Conservation (phyloP, 2,113 vertebrate species). For the Corvus cornix region DNA sequence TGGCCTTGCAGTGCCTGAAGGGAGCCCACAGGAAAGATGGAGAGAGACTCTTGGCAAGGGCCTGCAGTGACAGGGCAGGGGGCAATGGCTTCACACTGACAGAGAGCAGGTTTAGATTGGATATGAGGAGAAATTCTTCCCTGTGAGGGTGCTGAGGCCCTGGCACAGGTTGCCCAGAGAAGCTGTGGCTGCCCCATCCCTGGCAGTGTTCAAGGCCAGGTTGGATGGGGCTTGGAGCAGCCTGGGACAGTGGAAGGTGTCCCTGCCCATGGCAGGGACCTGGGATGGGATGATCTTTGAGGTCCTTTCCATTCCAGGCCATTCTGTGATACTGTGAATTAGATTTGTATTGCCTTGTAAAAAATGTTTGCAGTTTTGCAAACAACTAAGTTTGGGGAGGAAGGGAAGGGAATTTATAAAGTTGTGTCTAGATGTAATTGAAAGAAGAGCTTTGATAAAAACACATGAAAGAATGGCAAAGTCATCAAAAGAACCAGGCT, state of each 20-base stretch:
- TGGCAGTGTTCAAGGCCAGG: not conserved
- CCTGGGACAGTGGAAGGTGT: rapidly evolving
- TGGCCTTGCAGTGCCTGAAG: no score
- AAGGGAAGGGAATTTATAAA: not conserved
- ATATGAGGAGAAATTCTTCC: rapidly evolving
- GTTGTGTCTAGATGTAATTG: not conserved
- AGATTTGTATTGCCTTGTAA: not conserved
- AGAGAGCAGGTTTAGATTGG: rapidly evolving
- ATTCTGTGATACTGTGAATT: not conserved
- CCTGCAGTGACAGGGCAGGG: not conserved
- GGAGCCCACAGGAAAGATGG: no score
- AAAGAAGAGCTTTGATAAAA: not conserved
- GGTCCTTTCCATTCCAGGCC: not conserved
- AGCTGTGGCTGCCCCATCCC: not conserved
- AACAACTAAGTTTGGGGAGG: not conserved
- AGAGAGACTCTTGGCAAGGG: not conserved
- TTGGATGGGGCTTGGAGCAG: rapidly evolving
- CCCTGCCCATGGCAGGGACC: not conserved
- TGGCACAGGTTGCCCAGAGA: not conserved
- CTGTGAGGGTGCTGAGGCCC: rapidly evolving
- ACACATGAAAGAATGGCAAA: not conserved
- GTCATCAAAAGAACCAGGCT: not conserved
- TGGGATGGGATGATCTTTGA: rapidly evolving
- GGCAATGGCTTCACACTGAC: not conserved
- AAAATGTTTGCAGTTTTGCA: not conserved